Evolutionary conservation across 2,113 vertebrate genomes (phyloP), one percentile per base, ranked within the genome.

Genomic region (Amazona vittata): DNA sequence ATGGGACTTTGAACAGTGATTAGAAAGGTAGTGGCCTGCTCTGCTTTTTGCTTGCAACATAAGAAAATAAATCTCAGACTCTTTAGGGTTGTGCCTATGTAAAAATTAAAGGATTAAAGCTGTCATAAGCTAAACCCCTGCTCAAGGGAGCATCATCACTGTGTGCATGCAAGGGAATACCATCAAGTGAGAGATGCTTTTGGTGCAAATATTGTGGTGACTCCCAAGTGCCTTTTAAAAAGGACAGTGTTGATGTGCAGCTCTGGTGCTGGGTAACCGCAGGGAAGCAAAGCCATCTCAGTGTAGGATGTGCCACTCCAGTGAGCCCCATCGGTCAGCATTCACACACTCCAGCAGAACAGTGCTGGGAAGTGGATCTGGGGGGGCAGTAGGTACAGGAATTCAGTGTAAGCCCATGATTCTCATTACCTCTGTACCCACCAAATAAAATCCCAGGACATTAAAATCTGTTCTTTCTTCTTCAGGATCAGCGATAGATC

Each of bases 41-140:
- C 82, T 79, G 65, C 65, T 71, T 75, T 84, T 43, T 39, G 55
- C 43, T 82, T 70, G 62, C 22, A 67, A 46, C 7, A 5, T 14
- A 33, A 71, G n/a, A 41, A 84, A 75, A 70, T 39, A 76, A 71
- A 63, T 75, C 43, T 71, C 62, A 10, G 39, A 14, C 50, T 81
- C 33, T n/a, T 20, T 9, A 15, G 25, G 37, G n/a, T 79, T 0
- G 0, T 47, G 46, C 26, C 31, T 83, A 1, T 9, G 12, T 37
- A 28, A 41, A 85, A 79, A 11, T 9, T n/a, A 65, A 79, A 83
- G 19, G 19, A 77, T 86, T 77, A 80, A 67, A 92, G 33, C 19
- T 43, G 33, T 50, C 52, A 21, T 37, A 74, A 91, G 0, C 19
- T 33, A 11, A 89, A 49, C 46, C 9, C 35, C 77, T 50, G n/a